Conservation (phyloP, 2,797 vertebrate species). For the Halcyon leucocephala region DNA sequence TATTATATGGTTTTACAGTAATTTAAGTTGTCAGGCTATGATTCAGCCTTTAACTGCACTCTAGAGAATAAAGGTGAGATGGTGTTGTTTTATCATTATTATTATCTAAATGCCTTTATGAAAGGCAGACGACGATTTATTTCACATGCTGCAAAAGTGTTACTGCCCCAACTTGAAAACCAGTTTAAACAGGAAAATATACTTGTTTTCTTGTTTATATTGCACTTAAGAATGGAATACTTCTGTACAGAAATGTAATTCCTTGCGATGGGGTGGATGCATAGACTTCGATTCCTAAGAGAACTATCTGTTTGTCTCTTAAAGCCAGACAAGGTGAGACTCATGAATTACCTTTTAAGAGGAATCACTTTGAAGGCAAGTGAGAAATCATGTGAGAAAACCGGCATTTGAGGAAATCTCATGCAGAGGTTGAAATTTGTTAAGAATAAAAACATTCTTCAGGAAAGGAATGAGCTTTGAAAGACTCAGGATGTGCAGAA, state of each 20-base stretch:
- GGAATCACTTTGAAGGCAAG: neutral
- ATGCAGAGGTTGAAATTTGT: slow-evolving; percentile 1
- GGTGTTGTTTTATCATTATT: neutral
- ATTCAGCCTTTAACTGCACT: neutral
- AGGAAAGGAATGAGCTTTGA: slow-evolving; percentile 13
- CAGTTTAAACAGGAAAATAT: neutral
- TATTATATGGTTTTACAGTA: neutral
- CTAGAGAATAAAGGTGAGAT: neutral
- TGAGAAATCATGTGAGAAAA: neutral
- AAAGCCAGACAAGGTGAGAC: neutral
- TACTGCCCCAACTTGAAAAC: neutral
- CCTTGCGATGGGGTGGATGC: neutral
- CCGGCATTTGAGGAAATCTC: neutral
- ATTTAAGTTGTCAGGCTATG: neutral
- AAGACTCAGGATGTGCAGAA: neutral
- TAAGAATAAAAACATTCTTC: slow-evolving; percentile 31
- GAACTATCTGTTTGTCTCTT: neutral
- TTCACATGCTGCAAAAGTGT: neutral
- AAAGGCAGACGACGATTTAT: neutral
- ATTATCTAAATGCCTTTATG: neutral
- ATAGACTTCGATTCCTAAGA: neutral
- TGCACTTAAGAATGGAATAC: neutral
- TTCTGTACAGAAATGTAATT: neutral
- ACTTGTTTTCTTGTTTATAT: neutral
- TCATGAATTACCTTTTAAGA: neutral